Conservation (phyloP, 2,888 invertebrate genomes). For the Tetheella fluctuosa region DNA sequence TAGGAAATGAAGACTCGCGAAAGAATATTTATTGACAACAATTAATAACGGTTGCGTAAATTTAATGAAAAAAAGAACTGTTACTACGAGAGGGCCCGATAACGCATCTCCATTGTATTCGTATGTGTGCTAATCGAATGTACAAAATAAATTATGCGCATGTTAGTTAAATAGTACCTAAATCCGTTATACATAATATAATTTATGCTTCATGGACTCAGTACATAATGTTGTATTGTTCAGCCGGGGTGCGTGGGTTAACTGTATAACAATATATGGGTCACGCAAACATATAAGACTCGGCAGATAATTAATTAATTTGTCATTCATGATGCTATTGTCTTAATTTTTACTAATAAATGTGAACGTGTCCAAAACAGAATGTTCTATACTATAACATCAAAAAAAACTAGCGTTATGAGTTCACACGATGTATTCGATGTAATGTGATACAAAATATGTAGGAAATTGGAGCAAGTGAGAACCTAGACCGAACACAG, state of each 20-base stretch:
- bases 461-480: constrained; percentile 74
- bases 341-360: constrained; percentile 26
- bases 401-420: constrained; percentile 56
- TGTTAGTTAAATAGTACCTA: constrained; percentile 47
- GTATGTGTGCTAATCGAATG: constrained; percentile 61
- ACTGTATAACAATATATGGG: constrained; percentile 48
- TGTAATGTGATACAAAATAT: constrained; percentile 70
- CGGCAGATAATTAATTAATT: constrained; percentile 39
- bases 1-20: too few relatives aligned
- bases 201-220: constrained; percentile 46
- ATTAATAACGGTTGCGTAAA: constrained; percentile 42
- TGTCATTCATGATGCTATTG: constrained; percentile 33
- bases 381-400: constrained; percentile 42
- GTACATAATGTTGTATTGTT: constrained; percentile 65
- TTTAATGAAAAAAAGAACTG: constrained; percentile 37
- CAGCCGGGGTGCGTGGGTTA: constrained; percentile 53
- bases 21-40: constrained; percentile 1
- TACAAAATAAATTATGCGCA: constrained; percentile 50
- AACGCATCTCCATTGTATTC: constrained; percentile 69
- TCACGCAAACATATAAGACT: constrained; percentile 39
- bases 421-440: constrained; percentile 60
- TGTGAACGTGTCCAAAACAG: constrained; percentile 34
- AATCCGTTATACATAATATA: constrained; percentile 43
- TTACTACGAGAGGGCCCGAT: constrained; percentile 39
- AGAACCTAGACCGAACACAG: constrained; percentile 65